A percentile compares a stretch with the other conserved stretches of the same genome.
These are phyloP conservation scores for Trogon melanurus DNA, from an alignment of 2,113 vertebrate species.

Conservation along the genomic window DNA sequence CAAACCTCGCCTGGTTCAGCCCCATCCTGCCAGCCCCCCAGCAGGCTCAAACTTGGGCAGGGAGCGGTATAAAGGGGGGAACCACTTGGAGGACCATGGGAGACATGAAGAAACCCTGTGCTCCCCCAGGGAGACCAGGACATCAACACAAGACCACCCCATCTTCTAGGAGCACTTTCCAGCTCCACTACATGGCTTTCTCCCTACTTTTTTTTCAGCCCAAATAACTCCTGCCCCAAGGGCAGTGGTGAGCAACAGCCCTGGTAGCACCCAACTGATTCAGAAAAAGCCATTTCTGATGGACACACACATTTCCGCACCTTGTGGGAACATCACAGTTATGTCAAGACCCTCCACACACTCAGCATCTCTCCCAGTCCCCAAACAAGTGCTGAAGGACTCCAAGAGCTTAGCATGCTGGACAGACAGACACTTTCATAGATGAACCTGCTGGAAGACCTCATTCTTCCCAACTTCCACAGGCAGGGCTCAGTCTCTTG, in stretches of 20 bases:
- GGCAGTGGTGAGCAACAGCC: neutral
- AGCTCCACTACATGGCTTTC: neutral
- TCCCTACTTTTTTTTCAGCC: neutral
- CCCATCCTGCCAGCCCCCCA: neutral
- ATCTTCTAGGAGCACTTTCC: neutral
- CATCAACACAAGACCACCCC: neutral
- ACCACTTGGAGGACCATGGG: accelerated
- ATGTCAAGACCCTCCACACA: neutral
- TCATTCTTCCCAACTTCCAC: neutral
- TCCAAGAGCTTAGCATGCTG: accelerated
- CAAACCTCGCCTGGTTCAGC: neutral
- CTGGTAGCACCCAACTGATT: neutral
- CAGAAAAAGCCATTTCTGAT: accelerated
- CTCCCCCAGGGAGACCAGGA: neutral
- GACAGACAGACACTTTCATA: neutral
- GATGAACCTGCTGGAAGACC: neutral
- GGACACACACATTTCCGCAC: accelerated
- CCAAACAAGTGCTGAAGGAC: neutral
- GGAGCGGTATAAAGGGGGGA: neutral
- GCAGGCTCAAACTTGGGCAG: neutral
- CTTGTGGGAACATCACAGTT: neutral
- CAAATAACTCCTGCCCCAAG: neutral
- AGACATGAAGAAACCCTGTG: neutral
- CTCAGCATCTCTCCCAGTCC: neutral
- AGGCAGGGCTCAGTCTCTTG: neutral